Evolutionary conservation across 2,797 vertebrate genomes (phyloP).

Genomic region (Danio tinwini): DNA sequence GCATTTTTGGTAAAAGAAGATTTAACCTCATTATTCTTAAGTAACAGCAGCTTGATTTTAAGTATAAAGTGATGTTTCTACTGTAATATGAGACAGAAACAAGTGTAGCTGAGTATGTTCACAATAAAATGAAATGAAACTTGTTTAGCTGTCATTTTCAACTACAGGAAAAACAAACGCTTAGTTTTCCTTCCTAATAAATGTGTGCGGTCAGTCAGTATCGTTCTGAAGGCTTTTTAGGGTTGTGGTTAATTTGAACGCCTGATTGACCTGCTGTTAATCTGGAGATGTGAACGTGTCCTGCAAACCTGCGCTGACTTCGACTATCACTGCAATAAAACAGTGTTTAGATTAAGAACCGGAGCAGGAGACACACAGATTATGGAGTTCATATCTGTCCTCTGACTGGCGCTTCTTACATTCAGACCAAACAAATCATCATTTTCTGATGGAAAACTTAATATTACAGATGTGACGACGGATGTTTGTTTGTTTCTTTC

Average conservation of each 20-base stretch:
- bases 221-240: neutral
- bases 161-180: neutral
- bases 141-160: neutral
- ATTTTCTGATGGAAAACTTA: no score
- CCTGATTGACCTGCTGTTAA: conserved; percentile 6
- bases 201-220: neutral
- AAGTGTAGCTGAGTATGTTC: neutral
- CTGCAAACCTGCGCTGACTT: conserved; percentile 10
- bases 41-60: no score
- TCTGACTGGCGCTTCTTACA: neutral
- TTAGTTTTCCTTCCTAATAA: conserved; percentile 6
- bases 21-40: no score
- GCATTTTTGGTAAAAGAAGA: no score
- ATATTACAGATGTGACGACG: no score
- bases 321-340: conserved; percentile 14
- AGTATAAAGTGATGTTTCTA: no score
- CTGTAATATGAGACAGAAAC: no score
- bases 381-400: neutral
- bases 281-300: neutral
- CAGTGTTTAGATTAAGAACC: conserved; percentile 18
- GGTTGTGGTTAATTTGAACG: neutral
- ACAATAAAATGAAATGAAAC: conserved; percentile 7
- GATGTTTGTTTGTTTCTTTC: neutral
- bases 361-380: neutral
- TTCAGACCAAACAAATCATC: no score